Percentiles rank a stretch among this genome's conserved stretches.
Evolutionary conservation across 2,797 vertebrate genomes (phyloP).

Genomic region (Sebastes hopkinsi): DNA sequence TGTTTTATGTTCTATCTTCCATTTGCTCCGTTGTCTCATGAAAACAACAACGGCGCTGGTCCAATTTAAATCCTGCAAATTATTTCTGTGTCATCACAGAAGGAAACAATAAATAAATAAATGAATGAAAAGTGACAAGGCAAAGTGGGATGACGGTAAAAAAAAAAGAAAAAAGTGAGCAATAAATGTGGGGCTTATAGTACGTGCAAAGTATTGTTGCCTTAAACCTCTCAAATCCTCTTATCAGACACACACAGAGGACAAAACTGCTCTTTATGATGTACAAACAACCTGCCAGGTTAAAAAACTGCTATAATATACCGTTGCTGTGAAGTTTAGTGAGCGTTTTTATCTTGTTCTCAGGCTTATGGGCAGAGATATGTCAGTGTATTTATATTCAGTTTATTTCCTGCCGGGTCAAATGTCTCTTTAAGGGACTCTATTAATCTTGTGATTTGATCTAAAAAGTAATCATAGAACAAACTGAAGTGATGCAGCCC

Average conservation of each 20-base stretch:
- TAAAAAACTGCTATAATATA: constrained; percentile 16
- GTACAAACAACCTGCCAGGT: constrained; percentile 30
- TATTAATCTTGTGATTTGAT: constrained; percentile 10
- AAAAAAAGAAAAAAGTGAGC: background rate
- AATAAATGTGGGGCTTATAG: constrained; percentile 40
- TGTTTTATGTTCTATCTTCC: background rate
- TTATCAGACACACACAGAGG: constrained; percentile 65
- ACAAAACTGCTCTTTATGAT: constrained; percentile 48
- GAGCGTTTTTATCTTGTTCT: constrained; percentile 29
- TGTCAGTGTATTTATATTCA: constrained; percentile 10
- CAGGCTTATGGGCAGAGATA: background rate
- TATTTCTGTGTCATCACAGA: background rate
- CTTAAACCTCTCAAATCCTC: constrained; percentile 60
- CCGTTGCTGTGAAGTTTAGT: constrained; percentile 15
- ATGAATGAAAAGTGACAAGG: background rate
- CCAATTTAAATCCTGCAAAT: background rate
- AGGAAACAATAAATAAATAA: background rate
- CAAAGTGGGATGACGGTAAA: constrained; percentile 32
- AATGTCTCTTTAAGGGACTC: constrained; percentile 1
- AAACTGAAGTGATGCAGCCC: background rate
- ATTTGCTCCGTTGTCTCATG: background rate
- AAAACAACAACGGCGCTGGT: background rate
- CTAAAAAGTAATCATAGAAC: constrained; percentile 3
- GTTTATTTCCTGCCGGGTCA: constrained; percentile 27
- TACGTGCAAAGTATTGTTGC: constrained; percentile 44